phyloP scores from a whole-genome alignment of 1,140 invertebrate genomes.

The Scaptodrosophila lebanonensis region DNA sequence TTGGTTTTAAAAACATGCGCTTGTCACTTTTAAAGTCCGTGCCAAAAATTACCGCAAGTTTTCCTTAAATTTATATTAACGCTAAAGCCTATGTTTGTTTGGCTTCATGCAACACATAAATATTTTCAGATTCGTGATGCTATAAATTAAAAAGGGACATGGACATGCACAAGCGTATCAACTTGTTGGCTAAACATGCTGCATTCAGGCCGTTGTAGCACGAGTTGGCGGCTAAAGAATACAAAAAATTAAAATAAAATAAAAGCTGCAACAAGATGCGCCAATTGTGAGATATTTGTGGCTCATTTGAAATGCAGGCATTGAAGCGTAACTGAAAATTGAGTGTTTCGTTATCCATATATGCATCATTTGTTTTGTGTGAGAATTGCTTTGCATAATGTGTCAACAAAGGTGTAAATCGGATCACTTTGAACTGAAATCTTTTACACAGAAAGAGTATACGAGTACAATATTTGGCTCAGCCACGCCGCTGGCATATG shows the following conservation, averaged over 20 bases:
- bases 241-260: too few species aligned
- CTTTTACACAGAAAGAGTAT: too few species aligned
- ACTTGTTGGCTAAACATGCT: neutral
- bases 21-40: conserved; percentile 5
- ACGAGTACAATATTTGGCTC: too few species aligned
- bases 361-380: too few species aligned
- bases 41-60: conserved; percentile 14
- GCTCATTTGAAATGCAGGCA: conserved; percentile 69
- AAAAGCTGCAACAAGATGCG: conserved; percentile 24
- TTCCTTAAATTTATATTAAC: conserved; percentile 39
- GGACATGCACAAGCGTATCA: conserved; percentile 11
- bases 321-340: conserved; percentile 40
- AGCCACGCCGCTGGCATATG: too few species aligned
- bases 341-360: too few species aligned
- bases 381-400: too few species aligned
- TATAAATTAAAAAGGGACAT: conserved; percentile 74
- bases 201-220: conserved; percentile 51
- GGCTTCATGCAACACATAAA: conserved; percentile 34
- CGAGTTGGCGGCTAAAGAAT: too few species aligned
- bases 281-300: conserved; percentile 8
- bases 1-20: conserved; percentile 48
- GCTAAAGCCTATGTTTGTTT: conserved; percentile 8
- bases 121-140: conserved; percentile 65
- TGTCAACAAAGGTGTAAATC: too few species aligned
- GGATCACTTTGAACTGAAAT: too few species aligned